phyloP scores from a whole-genome alignment of 2,888 invertebrate species.

The Amorpha juglandis region DNA sequence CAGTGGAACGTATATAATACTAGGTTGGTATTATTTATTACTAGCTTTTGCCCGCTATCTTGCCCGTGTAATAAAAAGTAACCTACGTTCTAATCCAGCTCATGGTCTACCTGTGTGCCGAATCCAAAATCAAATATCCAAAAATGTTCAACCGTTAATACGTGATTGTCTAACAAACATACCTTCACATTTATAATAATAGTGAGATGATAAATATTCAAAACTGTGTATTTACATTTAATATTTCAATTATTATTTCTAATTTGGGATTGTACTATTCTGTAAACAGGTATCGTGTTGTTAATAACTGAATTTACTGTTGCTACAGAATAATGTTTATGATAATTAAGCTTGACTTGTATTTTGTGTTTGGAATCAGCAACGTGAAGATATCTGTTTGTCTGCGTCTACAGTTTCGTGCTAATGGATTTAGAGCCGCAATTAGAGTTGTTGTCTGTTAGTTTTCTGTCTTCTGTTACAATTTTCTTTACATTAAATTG shows the following conservation, averaged over 20 bases:
- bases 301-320: slow-evolving; percentile 36
- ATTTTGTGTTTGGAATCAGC: slow-evolving; percentile 35
- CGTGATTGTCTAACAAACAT: too few species aligned
- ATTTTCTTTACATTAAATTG: not conserved
- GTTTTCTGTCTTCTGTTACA: not conserved
- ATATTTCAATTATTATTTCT: not conserved
- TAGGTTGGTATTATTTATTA: too few species aligned
- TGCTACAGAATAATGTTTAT: slow-evolving; percentile 32
- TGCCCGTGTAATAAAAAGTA: too few species aligned
- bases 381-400: slow-evolving; percentile 15
- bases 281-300: not conserved
- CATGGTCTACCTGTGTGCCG: too few species aligned
- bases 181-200: too few species aligned
- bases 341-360: slow-evolving; percentile 37
- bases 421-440: slow-evolving; percentile 8
- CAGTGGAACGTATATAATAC: too few species aligned
- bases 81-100: too few species aligned
- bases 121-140: too few species aligned
- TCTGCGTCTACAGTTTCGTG: slow-evolving; percentile 12
- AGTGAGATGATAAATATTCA: not conserved
- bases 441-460: not conserved
- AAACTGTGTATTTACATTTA: not conserved
- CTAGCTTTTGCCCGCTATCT: too few species aligned
- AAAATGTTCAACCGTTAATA: too few species aligned
- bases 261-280: not conserved